A percentile compares a stretch with the other conserved stretches of the same genome.
Conservation (phyloP, 2,113 vertebrate genomes). For the Eulacestoma nigropectus region DNA sequence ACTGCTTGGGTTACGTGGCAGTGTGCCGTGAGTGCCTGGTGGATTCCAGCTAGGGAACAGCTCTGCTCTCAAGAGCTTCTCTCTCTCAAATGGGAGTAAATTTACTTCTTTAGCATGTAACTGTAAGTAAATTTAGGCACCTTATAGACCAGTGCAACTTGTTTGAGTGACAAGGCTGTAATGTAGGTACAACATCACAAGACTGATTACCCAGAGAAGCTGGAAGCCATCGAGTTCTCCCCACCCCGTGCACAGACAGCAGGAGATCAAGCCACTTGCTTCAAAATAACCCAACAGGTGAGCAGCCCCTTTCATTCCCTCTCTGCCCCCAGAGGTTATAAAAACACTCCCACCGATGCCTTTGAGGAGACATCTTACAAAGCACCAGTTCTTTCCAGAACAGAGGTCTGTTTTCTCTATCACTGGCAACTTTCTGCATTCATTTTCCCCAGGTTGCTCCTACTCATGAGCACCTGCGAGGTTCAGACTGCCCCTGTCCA, state of each 20-base stretch:
- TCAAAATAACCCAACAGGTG: neutral
- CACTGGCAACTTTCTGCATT: neutral
- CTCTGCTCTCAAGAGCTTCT: accelerated
- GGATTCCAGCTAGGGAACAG: neutral
- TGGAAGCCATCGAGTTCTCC: neutral
- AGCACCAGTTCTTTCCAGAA: neutral
- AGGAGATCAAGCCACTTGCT: neutral
- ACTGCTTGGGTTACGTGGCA: accelerated
- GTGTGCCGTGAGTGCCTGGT: accelerated
- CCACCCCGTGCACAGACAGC: neutral
- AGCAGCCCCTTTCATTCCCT: neutral
- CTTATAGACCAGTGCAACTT: accelerated
- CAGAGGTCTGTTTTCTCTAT: neutral
- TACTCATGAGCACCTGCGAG: neutral
- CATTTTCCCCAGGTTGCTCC: neutral
- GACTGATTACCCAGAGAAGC: accelerated
- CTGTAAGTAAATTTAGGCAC: neutral
- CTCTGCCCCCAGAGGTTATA: neutral
- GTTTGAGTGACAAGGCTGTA: neutral
- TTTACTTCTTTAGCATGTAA: neutral
- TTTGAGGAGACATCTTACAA: neutral
- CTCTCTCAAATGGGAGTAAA: neutral
- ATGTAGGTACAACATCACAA: accelerated
- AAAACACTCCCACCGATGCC: neutral
- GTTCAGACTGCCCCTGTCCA: neutral